Percentiles rank a stretch among this genome's conserved stretches.
These are phyloP conservation scores for Dolichallabes microphthalmus DNA, from an alignment of 2,113 vertebrate species.

Conservation along the genomic window DNA sequence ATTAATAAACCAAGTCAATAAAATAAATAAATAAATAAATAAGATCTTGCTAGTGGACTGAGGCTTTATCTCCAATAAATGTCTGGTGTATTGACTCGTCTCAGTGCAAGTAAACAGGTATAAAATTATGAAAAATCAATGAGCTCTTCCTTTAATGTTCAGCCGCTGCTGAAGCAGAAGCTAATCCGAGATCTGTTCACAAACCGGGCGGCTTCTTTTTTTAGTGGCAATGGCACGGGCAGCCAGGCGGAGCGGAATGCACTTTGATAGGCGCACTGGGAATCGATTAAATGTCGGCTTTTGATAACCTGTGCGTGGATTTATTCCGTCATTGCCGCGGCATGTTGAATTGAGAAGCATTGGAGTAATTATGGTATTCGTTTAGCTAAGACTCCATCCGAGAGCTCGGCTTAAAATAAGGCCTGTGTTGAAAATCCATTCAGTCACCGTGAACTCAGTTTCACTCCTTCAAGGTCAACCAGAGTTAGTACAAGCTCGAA, in stretches of 20 bases:
- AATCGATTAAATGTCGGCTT: slow-evolving; percentile 49
- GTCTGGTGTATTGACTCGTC: slow-evolving; percentile 3
- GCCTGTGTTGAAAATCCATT: slow-evolving; percentile 25
- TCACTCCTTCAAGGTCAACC: slow-evolving; percentile 23
- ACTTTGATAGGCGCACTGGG: slow-evolving; percentile 31
- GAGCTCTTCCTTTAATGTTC: not conserved
- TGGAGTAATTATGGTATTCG: slow-evolving; percentile 46
- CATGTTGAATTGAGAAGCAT: slow-evolving; percentile 42
- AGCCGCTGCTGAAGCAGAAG: not conserved
- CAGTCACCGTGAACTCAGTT: not conserved
- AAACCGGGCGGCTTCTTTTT: not conserved
- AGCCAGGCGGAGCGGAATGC: slow-evolving; percentile 34
- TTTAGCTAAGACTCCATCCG: slow-evolving; percentile 23
- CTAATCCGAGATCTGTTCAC: slow-evolving; percentile 32
- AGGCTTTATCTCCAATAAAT: slow-evolving; percentile 24
- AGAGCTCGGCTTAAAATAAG: slow-evolving; percentile 32
- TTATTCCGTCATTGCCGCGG: slow-evolving; percentile 48
- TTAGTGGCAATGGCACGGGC: not conserved
- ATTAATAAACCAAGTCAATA: slow-evolving; percentile 17
- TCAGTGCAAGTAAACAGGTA: slow-evolving; percentile 2
- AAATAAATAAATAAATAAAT: no score
- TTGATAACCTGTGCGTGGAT: slow-evolving; percentile 49
- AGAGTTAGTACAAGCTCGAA: not conserved
- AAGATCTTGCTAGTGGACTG: not conserved
- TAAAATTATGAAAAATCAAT: slow-evolving; percentile 22